Evolutionary conservation across 2,113 vertebrate species (phyloP).

Genomic region (Ptyas mucosa): DNA sequence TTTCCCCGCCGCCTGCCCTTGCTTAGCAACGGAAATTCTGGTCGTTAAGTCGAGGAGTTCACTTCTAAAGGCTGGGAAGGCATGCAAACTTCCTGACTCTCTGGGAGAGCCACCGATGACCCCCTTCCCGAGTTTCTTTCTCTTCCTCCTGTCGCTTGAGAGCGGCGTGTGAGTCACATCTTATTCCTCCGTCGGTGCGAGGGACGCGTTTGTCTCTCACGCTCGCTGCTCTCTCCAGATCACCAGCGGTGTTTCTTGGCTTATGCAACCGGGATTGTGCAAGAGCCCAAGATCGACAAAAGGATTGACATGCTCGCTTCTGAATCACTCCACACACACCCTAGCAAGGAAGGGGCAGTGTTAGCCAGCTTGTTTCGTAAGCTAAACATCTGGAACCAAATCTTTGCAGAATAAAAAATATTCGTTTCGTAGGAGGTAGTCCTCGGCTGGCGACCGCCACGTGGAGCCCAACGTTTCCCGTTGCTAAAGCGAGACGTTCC

Average conservation of each 20-base stretch:
- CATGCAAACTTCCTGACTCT: background rate
- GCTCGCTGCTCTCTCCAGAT: background rate
- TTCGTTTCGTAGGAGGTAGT: background rate
- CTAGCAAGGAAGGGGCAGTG: background rate
- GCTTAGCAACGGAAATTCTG: too few species aligned
- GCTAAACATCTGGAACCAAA: too few species aligned
- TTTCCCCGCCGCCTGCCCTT: too few species aligned
- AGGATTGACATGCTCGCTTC: background rate
- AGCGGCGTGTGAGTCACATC: background rate
- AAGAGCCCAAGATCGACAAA: background rate
- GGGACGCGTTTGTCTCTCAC: background rate
- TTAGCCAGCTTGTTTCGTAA: background rate
- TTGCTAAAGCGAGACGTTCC: background rate
- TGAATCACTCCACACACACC: background rate
- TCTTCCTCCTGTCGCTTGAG: background rate
- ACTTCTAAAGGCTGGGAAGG: accelerated
- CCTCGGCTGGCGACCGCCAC: background rate
- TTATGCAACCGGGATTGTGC: background rate
- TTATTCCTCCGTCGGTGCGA: background rate
- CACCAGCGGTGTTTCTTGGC: background rate
- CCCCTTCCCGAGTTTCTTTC: background rate
- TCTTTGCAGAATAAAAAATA: too few species aligned
- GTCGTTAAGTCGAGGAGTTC: too few species aligned
- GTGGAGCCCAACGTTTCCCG: background rate
- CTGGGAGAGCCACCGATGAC: background rate